Evolutionary conservation across 2,113 vertebrate species (phyloP), one percentile per base, ranked within the genome.

Genomic region (Brienomyrus brachyistius): DNA sequence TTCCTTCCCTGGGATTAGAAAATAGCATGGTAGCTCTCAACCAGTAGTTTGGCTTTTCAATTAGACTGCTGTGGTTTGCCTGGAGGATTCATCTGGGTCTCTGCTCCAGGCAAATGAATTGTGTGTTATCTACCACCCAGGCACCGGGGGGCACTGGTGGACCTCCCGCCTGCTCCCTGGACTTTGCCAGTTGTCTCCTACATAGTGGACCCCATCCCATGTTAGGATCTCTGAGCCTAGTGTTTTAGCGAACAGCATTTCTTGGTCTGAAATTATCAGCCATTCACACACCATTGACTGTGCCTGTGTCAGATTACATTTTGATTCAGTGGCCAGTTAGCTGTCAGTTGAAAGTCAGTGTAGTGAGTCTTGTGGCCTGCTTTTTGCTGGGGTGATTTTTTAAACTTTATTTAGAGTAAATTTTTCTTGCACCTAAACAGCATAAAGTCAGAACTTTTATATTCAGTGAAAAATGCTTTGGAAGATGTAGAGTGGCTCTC

Each of bases 21-120:
- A 92, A 91, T 93, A 91, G 92, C 93, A 93, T 92, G 94, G 88
- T 91, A 92, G 88, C 91, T 89, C 90, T 89, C 87, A 56, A 88
- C 2, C 89, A 90, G 89, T 89, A 92, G 86, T 88, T 92, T 92
- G 59, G 54, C 88, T 90, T 94, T 94, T 95, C 93, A 93, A 93
- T 94, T 93, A 93, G 88, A 89, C 66, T 82, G 87, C 45, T 84
- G 92, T 89, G 88, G 90, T 91, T 91, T 93, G 93, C 93, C 92
- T 91, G 43, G 48, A 56, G 91, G 88, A 93, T 91, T 89, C 80
- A 90, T 90, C 89, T 91, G 87, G 45, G 82, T 27, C n/a, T n/a
- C 40, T 27, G n/a, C 47, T 31, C 56, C 82, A 23, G 8, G n/a
- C 11, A 1, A 90, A 90, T 86, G 4, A 59, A 84, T 9, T 43